Base-by-base conservation (phyloP, 2,888 invertebrate genomes). In the Timandra comae region DNA sequence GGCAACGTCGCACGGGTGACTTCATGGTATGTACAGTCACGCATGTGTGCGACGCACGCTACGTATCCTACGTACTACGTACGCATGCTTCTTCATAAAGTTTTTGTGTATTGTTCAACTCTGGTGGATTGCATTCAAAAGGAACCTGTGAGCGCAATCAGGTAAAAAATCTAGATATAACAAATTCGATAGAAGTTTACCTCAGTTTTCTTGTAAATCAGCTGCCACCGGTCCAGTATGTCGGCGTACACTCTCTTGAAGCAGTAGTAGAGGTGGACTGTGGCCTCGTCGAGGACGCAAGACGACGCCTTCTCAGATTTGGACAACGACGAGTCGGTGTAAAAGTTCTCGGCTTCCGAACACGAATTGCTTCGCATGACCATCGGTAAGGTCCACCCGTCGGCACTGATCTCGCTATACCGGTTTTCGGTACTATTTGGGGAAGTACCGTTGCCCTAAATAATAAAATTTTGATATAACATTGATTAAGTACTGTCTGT, bases 181-280 rank as follows among this genome's bases (percentile, higher is more conserved):
- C n/a, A n/a, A n/a, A n/a, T n/a, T n/a, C n/a, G n/a, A n/a, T n/a
- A n/a, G n/a, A 16, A 16, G 6, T 49, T 53, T 23, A 95, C 91
- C 88, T 89, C 89, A n/a, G 94, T 91, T 49, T 94, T 87, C 35
- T 92, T 91, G 52, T 93, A 91, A 23, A 94, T 80, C 33, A 96
- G 77, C 49, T 92, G 91, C 95, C 96, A 96, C 20, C 93, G 87
- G 58, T 96, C 93, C 26, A 98, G 82, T 12, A 97, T 90, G 63
- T 97, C 96, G 0, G 96, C 96, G 63, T 98, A 98, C 0, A 91
- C 90, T 47, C 91, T 88, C 71, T 96, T 96, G 56, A 94, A 95
- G 43, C 91, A 91, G 66, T 97, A 94, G 60, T 95, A 96, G 13
- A 92, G 76, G 35, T 84, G 84, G 3, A 74, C 78, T 0, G 86